A percentile compares a stretch with the other conserved stretches of the same genome.
Conservation (phyloP, 2,888 invertebrate genomes). For the Limulus polyphemus region DNA sequence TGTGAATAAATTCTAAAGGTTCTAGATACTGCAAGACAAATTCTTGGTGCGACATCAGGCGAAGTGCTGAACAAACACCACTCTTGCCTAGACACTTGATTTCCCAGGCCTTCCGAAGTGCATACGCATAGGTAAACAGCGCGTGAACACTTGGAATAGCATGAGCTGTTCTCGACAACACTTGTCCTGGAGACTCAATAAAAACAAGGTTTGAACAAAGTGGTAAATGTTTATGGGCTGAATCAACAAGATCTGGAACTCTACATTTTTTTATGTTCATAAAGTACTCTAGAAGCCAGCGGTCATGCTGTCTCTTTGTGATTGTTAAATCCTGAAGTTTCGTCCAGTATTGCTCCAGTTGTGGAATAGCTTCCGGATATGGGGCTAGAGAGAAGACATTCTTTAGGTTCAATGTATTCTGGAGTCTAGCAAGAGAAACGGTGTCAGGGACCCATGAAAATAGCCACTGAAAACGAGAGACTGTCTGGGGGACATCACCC, state of each 20-base stretch:
- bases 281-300: slow-evolving; percentile 28
- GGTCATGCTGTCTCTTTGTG: slow-evolving; percentile 22
- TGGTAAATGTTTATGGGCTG: slow-evolving; percentile 4
- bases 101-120: slow-evolving; percentile 31
- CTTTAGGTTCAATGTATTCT: neutral
- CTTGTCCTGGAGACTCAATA: slow-evolving; percentile 12
- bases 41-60: slow-evolving; percentile 27
- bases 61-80: slow-evolving; percentile 28
- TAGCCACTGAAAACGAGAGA: slow-evolving; percentile 15
- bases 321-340: slow-evolving; percentile 22
- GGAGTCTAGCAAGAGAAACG: slow-evolving; percentile 1
- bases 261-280: slow-evolving; percentile 16
- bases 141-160: slow-evolving; percentile 28
- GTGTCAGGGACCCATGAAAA: slow-evolving; percentile 19
- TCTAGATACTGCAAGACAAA: slow-evolving; percentile 27
- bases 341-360: slow-evolving; percentile 21
- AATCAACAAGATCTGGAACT: slow-evolving; percentile 5
- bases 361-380: slow-evolving; percentile 11
- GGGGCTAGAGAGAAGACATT: slow-evolving; percentile 16
- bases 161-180: slow-evolving; percentile 19
- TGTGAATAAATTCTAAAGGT: slow-evolving; percentile 28
- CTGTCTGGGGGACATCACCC: slow-evolving; percentile 12
- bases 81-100: slow-evolving; percentile 26
- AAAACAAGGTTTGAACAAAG: slow-evolving; percentile 14
- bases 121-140: slow-evolving; percentile 29